Evolutionary conservation across 2,113 vertebrate genomes (phyloP).

Genomic region (Rynchops niger): DNA sequence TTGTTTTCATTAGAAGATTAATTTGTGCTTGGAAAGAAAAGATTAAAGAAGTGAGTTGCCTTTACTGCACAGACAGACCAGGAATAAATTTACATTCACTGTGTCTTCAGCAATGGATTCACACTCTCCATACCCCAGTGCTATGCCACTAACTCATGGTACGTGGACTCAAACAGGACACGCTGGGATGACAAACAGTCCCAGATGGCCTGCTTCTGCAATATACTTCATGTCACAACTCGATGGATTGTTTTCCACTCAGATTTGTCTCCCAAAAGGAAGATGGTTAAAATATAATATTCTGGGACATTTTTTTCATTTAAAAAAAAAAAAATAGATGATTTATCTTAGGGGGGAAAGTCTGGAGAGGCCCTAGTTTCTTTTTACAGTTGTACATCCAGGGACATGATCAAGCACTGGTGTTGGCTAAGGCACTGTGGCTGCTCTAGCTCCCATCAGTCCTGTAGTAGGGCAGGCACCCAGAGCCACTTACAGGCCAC

Average conservation of each 20-base stretch:
- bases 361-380: not conserved
- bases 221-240: not conserved
- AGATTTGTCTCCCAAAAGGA: not conserved
- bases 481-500: not conserved
- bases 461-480: not conserved
- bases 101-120: not conserved
- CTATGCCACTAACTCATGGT: not conserved
- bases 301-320: not conserved
- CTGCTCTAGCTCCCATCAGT: not conserved
- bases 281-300: not conserved
- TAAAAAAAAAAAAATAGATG: not conserved
- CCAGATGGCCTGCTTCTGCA: not conserved
- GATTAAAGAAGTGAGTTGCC: not conserved
- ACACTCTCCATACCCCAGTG: not conserved
- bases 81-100: not conserved
- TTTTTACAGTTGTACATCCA: not conserved
- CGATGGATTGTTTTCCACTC: not conserved
- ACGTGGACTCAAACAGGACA: constrained; percentile 14
- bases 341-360: not conserved
- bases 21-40: constrained; percentile 19
- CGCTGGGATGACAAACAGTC: not conserved
- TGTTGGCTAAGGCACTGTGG: not conserved
- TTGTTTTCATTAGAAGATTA: constrained; percentile 21
- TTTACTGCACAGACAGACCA: not conserved
- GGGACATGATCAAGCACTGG: not conserved